Base-by-base conservation (phyloP, 37 sponge, comb jelly and placozoan species). In the Beroe forskalii region DNA sequence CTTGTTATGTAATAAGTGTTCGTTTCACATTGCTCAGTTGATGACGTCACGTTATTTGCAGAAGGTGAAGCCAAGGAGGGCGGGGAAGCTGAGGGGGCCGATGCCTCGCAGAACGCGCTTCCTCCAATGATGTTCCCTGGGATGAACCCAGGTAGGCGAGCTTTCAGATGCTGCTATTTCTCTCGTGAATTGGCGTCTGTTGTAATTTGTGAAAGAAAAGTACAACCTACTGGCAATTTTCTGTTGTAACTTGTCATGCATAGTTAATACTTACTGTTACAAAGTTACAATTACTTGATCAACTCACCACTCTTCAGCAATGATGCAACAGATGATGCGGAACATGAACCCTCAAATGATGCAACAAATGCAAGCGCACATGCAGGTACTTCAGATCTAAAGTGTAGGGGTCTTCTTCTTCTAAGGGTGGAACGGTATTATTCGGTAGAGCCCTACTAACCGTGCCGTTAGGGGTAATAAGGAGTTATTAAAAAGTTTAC, bases 261-360 rank as follows among this genome's bases (percentile, higher is more conserved):
- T n/a, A n/a, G n/a, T n/a, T n/a, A n/a, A n/a, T n/a, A n/a, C n/a
- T n/a, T n/a, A n/a, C n/a, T n/a, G n/a, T n/a, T n/a, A n/a, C n/a
- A n/a, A n/a, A n/a, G n/a, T n/a, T n/a, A n/a, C n/a, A n/a, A n/a
- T n/a, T n/a, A n/a, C n/a, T n/a, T n/a, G n/a, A n/a, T n/a, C n/a
- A n/a, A n/a, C n/a, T n/a, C n/a, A n/a, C n/a, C 55, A 48, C 55
- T 48, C 17, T 36, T 69, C 72, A 69, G 72, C 72, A 17, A 69
- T 69, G 72, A 69, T 69, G 72, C 72, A 69, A 32, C 72, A 69
- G 72, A 69, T 69, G 72, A 69, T 69, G 72, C 36, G 38, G 9
- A 69, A 69, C 38, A 69, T 69, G 38, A 69, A 69, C 19, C 72
- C 72, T 28, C 72, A 69, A 32, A 69, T 69, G 72, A 69, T 69